Evolutionary conservation across 1,140 invertebrate species (phyloP), one percentile per base, ranked within the genome.

Genomic region (Liolophura sinensis): DNA sequence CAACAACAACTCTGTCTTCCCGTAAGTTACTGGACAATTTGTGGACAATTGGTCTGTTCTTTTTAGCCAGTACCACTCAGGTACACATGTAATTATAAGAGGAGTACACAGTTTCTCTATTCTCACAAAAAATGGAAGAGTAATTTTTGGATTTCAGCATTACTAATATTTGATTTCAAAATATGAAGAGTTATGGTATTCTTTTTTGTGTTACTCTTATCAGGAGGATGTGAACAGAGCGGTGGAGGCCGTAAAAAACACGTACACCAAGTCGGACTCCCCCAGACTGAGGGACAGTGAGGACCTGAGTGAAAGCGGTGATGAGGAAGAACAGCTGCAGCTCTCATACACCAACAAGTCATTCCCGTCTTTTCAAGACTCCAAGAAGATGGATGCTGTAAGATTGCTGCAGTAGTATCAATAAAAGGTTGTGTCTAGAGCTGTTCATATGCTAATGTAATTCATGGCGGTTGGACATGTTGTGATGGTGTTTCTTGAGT

Each of bases 371-470:
- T 40, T 9, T 9, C 31, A 40, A 40, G 31, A 40, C 31, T 40
- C 31, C 47, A 79, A 77, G 59, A 82, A 77, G 57, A 73, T 78
- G 68, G 80, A 80, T 72, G 77, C 73, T 54, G 80, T 82, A 66
- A 74, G 78, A 70, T 48, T 22, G 46, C 27, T 27, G 7, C n/a
- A 40, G 20, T 60, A 18, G n/a, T 54, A n/a, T 54, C 3, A 4
- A 12, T 3, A 24, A n/a, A 20, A 54, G 3, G n/a, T 40, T 40
- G 3, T 5, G 3, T 40, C 31, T 40, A 40, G 31, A 40, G 31
- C n/a, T 14, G 31, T 40, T 5, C 31, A 40, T 40, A 40, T 40
- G 9, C 9, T 40, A 9, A 40, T 40, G 50, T 51, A 51, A 40
- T 40, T 40, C 3, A 40, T 40, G 3, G 31, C 9, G 9, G 9